Conservation (phyloP, 2,888 invertebrate genomes). For the Drosophila merina region DNA sequence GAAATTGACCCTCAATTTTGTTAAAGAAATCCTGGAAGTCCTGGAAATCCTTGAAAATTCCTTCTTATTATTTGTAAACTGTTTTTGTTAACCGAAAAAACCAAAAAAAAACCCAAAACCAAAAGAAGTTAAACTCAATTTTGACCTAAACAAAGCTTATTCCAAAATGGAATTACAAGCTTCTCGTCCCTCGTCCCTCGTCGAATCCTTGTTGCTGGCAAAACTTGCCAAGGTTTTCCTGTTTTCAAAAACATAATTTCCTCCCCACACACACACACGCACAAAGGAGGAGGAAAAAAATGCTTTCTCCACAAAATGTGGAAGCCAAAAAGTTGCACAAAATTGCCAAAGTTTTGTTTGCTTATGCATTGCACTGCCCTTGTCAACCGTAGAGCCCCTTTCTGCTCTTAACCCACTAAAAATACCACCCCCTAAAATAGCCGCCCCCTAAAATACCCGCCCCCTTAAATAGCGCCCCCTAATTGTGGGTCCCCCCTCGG, state of each 20-base stretch:
- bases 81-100: neutral
- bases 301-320: slow-evolving; percentile 44
- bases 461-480: slow-evolving; percentile 8
- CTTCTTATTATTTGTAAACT: neutral
- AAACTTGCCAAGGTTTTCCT: slow-evolving; percentile 40
- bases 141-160: slow-evolving; percentile 31
- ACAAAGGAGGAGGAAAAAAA: slow-evolving; percentile 23
- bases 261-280: slow-evolving; percentile 33
- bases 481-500: slow-evolving; percentile 13
- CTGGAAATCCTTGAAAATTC: neutral
- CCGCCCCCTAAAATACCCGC: slow-evolving; percentile 1
- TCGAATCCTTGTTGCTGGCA: neutral
- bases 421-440: neutral
- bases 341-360: slow-evolving; percentile 64
- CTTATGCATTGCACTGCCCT: slow-evolving; percentile 36
- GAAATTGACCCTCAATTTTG: slow-evolving; percentile 1
- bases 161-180: slow-evolving; percentile 29
- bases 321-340: slow-evolving; percentile 68
- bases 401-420: neutral
- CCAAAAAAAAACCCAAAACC: neutral
- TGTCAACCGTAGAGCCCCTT: slow-evolving; percentile 7
- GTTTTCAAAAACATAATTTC: slow-evolving; percentile 53
- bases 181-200: neutral
- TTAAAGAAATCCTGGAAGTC: neutral
- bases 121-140: slow-evolving; percentile 25